phyloP scores from a whole-genome alignment of 2,113 vertebrate genomes.

The Anarhynchus alexandrinus region DNA sequence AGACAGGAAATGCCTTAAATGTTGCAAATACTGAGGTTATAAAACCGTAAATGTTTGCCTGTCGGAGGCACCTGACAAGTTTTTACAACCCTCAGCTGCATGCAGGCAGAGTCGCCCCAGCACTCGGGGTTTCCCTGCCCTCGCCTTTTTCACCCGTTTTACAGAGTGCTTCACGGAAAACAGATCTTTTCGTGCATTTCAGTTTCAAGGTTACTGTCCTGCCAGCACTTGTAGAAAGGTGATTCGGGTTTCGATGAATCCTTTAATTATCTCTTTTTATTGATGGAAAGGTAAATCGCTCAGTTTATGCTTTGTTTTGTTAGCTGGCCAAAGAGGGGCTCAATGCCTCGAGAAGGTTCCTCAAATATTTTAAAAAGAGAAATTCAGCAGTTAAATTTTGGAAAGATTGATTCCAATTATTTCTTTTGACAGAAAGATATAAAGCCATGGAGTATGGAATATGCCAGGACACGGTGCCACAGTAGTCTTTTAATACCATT shows the following conservation, averaged over 20 bases:
- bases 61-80: slow-evolving; percentile 15
- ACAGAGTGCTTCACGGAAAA: background rate
- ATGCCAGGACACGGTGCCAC: background rate
- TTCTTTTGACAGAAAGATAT: background rate
- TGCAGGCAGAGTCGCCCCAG: background rate
- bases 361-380: background rate
- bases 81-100: background rate
- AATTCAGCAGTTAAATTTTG: background rate
- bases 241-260: background rate
- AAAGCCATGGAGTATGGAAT: background rate
- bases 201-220: background rate
- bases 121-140: background rate
- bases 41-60: slow-evolving; percentile 48
- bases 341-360: background rate
- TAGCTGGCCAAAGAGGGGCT: background rate
- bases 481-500: background rate
- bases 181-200: background rate
- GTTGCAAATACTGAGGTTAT: slow-evolving; percentile 57
- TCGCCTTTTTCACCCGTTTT: background rate
- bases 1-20: slow-evolving; percentile 64
- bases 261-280: background rate
- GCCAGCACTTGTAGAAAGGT: background rate
- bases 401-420: background rate
- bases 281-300: background rate
- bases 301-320: background rate